Conservation (phyloP, 2,113 vertebrate species). For the Catharus bicknelli region DNA sequence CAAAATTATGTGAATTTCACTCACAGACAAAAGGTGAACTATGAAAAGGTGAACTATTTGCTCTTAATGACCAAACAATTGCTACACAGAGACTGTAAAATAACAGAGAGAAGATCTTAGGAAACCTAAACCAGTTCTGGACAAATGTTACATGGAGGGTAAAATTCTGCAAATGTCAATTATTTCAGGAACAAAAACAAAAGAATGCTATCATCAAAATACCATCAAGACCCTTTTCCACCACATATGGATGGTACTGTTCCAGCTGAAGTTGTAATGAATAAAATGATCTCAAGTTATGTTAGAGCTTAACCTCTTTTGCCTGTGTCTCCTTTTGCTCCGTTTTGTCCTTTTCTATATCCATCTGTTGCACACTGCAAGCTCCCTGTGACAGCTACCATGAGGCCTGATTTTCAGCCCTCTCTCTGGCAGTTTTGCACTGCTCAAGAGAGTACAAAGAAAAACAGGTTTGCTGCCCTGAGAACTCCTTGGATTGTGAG, state of each 20-base stretch:
- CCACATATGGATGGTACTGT: background rate
- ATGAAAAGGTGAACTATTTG: constrained; percentile 4
- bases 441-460: background rate
- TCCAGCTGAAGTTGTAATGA: background rate
- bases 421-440: background rate
- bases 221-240: background rate
- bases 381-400: background rate
- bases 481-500: background rate
- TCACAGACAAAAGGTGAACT: background rate
- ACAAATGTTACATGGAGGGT: background rate
- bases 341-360: background rate
- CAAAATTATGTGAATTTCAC: background rate
- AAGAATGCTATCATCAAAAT: background rate
- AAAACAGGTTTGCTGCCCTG: background rate
- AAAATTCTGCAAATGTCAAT: background rate
- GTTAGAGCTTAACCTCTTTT: background rate
- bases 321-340: background rate
- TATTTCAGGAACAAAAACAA: constrained; percentile 2
- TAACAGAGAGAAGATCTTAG: background rate
- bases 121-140: background rate
- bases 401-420: background rate
- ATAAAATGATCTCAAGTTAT: background rate
- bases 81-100: background rate
- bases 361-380: background rate
- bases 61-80: background rate